Evolutionary conservation across 2,797 vertebrate species (phyloP).

Genomic region (Falco cherrug): DNA sequence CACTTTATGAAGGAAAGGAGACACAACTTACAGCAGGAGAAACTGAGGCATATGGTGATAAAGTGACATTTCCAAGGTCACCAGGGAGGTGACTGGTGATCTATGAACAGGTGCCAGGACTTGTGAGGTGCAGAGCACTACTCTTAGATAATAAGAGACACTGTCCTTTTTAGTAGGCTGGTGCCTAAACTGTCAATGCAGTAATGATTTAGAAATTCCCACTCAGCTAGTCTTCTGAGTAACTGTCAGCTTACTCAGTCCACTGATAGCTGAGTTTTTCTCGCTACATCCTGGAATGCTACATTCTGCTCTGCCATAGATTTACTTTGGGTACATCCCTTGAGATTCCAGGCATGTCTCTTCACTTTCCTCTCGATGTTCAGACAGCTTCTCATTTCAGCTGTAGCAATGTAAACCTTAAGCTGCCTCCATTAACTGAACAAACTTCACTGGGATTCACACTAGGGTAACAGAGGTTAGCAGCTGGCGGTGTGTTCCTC

Average conservation of each 20-base stretch:
- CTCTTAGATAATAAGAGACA: not conserved
- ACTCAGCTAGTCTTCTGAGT: not conserved
- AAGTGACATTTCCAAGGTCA: not conserved
- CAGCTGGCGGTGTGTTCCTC: not conserved
- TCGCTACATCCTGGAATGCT: not conserved
- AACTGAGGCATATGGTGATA: not conserved
- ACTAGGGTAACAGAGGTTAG: not conserved
- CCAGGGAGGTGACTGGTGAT: not conserved
- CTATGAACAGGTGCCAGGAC: not conserved
- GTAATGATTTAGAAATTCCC: not conserved
- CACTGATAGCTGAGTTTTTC: not conserved
- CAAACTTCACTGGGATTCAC: not conserved
- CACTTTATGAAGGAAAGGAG: not conserved
- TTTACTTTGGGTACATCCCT: not conserved
- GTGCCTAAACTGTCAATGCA: not conserved
- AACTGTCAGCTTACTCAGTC: not conserved
- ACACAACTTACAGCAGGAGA: not conserved
- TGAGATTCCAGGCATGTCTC: not conserved
- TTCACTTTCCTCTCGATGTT: not conserved
- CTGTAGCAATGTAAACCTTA: not conserved
- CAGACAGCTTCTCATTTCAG: not conserved
- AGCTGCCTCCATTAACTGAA: not conserved
- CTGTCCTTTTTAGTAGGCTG: not conserved
- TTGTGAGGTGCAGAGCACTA: not conserved
- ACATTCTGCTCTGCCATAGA: not conserved